Percentiles rank a stretch among this genome's conserved stretches.
Evolutionary conservation across 2,888 invertebrate genomes (phyloP).

Genomic region (Reticulitermes lucifugus): DNA sequence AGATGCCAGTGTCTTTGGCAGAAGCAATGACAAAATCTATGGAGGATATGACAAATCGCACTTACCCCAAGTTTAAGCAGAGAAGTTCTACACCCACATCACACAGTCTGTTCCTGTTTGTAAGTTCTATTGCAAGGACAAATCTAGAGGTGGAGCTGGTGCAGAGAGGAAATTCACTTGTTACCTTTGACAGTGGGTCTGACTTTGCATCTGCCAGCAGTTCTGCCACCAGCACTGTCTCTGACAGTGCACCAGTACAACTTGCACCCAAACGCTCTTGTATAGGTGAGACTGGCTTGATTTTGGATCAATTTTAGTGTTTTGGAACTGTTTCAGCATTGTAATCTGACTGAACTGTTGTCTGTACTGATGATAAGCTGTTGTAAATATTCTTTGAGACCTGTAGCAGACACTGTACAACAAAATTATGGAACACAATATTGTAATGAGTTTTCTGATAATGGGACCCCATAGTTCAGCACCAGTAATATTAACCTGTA

Average conservation of each 20-base stretch:
- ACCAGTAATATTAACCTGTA: too few relatives aligned
- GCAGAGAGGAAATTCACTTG: slow-evolving; percentile 86
- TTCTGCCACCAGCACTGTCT: slow-evolving; percentile 58
- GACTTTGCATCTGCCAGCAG: slow-evolving; percentile 57
- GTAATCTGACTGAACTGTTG: too few relatives aligned
- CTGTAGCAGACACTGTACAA: too few relatives aligned
- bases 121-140: slow-evolving; percentile 88
- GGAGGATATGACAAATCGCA: slow-evolving; percentile 93
- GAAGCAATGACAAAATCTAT: slow-evolving; percentile 93
- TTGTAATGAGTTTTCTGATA: too few relatives aligned
- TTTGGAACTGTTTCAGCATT: too few relatives aligned
- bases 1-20: slow-evolving; percentile 79
- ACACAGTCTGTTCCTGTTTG: slow-evolving; percentile 87
- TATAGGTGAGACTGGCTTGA: slow-evolving; percentile 68
- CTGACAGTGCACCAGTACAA: slow-evolving; percentile 70
- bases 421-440: too few relatives aligned
- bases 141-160: slow-evolving; percentile 94
- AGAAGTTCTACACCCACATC: slow-evolving; percentile 72
- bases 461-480: too few relatives aligned
- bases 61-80: slow-evolving; percentile 83
- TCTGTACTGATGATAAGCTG: too few relatives aligned
- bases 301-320: too few relatives aligned
- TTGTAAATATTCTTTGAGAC: too few relatives aligned
- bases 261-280: slow-evolving; percentile 84
- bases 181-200: slow-evolving; percentile 59